Conservation (phyloP, 2,113 vertebrate genomes). For the Zosterops hypoxanthus region DNA sequence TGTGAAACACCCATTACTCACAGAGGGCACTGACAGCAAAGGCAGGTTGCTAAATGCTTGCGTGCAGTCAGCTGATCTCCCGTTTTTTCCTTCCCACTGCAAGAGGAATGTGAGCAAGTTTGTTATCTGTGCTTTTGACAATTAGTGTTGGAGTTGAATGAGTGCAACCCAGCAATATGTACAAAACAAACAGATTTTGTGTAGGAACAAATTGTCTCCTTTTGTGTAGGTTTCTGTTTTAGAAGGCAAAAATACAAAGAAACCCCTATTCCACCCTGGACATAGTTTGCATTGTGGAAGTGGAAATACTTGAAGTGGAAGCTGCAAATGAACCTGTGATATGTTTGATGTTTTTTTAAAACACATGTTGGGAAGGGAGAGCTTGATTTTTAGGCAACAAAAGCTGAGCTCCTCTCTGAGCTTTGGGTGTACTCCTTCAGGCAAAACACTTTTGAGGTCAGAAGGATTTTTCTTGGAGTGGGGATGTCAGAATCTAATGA, state of each 20-base stretch:
- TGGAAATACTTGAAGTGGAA: constrained; percentile 24
- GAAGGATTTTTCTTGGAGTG: not conserved
- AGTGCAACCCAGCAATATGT: not conserved
- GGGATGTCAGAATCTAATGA: not conserved
- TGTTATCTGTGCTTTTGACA: constrained; percentile 6
- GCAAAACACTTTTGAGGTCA: not conserved
- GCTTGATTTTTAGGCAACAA: not conserved
- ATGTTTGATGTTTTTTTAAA: not conserved
- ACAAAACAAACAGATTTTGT: constrained; percentile 23
- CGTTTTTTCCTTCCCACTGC: not conserved
- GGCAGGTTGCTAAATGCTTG: constrained; percentile 57
- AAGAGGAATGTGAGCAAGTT: constrained; percentile 56
- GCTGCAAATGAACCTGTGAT: not conserved
- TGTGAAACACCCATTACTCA: constrained; percentile 62
- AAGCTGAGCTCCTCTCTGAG: not conserved
- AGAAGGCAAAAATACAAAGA: not conserved
- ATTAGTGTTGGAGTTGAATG: constrained; percentile 59
- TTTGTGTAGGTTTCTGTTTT: constrained; percentile 31
- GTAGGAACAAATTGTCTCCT: constrained; percentile 3
- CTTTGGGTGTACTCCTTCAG: not conserved
- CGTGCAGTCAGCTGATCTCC: not conserved
- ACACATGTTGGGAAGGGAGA: not conserved
- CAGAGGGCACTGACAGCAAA: constrained; percentile 24
- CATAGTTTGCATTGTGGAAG: constrained; percentile 2
- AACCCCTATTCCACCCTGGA: fast-evolving